phyloP scores from a whole-genome alignment of 2,797 vertebrate species.

The Eospalax fontanierii region DNA sequence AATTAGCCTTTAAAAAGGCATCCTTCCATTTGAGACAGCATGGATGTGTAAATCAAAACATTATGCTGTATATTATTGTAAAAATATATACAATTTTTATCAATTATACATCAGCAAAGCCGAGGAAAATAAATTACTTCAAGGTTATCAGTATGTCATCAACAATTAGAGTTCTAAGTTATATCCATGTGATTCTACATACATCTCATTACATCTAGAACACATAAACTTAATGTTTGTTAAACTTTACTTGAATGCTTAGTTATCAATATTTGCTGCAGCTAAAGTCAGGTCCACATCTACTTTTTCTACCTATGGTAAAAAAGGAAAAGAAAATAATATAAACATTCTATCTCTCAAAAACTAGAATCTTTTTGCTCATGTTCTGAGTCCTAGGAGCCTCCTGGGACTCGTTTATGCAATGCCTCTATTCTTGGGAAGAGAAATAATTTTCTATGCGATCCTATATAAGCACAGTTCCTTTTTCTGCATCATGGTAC shows the following conservation, averaged over 20 bases:
- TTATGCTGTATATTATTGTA: background rate
- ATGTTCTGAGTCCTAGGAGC: background rate
- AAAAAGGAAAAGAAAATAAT: background rate
- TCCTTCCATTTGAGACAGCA: background rate
- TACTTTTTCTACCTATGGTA: background rate
- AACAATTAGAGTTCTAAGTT: background rate
- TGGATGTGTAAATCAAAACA: background rate
- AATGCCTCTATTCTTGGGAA: background rate
- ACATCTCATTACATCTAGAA: background rate
- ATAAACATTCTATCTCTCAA: background rate
- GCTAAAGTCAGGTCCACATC: background rate
- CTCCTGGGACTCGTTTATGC: background rate
- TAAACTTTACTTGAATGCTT: background rate
- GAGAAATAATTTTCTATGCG: constrained; percentile 29
- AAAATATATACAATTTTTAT: background rate
- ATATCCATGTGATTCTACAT: background rate
- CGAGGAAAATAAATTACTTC: background rate
- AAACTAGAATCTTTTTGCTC: constrained; percentile 5
- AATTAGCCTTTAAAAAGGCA: background rate
- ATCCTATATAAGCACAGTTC: background rate
- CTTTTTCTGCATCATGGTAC: background rate
- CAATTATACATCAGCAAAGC: background rate
- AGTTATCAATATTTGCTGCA: background rate
- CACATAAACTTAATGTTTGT: background rate
- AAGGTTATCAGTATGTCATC: background rate